Conservation (phyloP, 1,140 invertebrate species). For the Coptotermes formosanus region DNA sequence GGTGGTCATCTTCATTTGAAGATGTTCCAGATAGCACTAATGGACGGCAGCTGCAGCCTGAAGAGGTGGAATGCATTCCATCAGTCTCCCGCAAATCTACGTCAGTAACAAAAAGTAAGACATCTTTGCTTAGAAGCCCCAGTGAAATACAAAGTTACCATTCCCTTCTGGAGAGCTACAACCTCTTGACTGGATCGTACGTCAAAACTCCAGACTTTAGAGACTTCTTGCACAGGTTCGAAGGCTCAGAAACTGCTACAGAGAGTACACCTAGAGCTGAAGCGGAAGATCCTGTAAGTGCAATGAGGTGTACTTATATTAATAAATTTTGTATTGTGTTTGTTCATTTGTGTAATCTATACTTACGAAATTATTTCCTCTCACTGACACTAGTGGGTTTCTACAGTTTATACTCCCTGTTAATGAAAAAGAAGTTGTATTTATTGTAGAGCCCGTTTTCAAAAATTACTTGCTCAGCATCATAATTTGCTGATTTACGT, state of each 20-base stretch:
- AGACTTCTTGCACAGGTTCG: constrained; percentile 58
- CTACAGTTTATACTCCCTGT: too few relatives aligned
- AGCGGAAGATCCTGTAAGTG: constrained; percentile 35
- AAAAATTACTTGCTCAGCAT: too few relatives aligned
- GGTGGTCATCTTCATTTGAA: constrained; percentile 67
- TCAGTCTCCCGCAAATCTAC: constrained; percentile 39
- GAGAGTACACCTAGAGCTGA: background rate
- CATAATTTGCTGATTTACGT: too few relatives aligned
- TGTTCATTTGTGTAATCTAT: too few relatives aligned
- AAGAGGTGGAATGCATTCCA: background rate
- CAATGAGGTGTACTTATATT: background rate
- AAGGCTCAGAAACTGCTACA: constrained; percentile 27
- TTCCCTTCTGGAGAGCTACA: constrained; percentile 40
- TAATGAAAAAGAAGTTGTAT: too few relatives aligned
- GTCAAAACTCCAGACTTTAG: constrained; percentile 58
- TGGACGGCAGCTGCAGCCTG: constrained; percentile 24
- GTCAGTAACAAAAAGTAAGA: constrained; percentile 1
- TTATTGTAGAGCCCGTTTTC: too few relatives aligned
- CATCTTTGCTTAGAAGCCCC: constrained; percentile 26
- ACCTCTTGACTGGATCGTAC: constrained; percentile 44
- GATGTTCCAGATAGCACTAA: constrained; percentile 46
- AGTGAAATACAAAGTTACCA: constrained; percentile 52
- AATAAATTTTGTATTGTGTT: too few relatives aligned
- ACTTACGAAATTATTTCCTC: background rate
- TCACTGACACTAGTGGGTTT: background rate